Base-by-base conservation (phyloP, 2,113 vertebrate species). In the Colistium nudipinnis region DNA sequence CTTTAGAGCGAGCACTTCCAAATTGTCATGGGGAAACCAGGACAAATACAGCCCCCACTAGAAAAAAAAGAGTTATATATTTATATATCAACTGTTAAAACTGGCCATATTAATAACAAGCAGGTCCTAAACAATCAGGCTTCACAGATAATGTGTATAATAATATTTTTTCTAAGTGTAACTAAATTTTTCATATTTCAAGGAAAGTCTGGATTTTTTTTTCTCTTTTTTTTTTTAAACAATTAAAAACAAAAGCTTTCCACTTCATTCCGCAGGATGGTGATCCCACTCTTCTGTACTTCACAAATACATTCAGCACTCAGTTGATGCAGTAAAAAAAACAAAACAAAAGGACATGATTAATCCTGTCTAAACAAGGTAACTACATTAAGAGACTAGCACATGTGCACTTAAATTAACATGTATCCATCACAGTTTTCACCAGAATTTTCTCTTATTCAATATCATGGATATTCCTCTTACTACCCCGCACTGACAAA, bases 331-430 rank as follows among this genome's bases (percentile, higher is more conserved):
- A 75, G 62, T 22, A 70, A 63, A 53, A 38, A 10, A 45, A 45
- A 45, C 1, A 19, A 19, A 43, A 43, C 41, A 79, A 74, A 62
- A 60, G n/a, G 48, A 84, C 72, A 73, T 74, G 77, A 76, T 81
- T 60, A 68, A 66, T 57, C 67, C 65, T 45, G 59, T 74, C 70
- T 81, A 84, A 79, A 87, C 75, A 84, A 62, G 17, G 54, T 81
- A 74, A 84, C 85, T 82, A 91, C 86, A 85, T 70, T 55, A 86
- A 89, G 62, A 83, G 20, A 87, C 64, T 56, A 87, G 70, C 84
- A 89, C 82, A 82, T 82, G 84, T 87, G 84, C 83, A 90, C 72
- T 88, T 86, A 87, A 88, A 87, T 86, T 81, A 88, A 88, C 73
- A 84, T 9, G 35, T 57, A 89, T 76, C 82, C 80, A 80, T 87